These are phyloP conservation scores for Fringilla coelebs DNA, from an alignment of 2,797 vertebrate genomes.

Conservation along the genomic window DNA sequence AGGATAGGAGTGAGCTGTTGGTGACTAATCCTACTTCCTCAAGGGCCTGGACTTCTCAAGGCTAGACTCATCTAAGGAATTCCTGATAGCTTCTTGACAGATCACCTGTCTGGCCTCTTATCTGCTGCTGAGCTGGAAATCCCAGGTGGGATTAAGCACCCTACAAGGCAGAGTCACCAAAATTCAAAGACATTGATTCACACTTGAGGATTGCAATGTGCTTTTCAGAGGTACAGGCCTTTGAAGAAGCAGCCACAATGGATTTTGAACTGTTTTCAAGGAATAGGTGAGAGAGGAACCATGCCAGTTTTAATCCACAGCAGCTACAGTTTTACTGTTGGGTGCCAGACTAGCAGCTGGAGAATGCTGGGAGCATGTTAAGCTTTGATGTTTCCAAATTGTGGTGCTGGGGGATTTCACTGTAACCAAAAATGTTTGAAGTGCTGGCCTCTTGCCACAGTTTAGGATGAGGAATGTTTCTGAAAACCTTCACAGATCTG, in stretches of 20 bases:
- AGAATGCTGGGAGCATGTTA: neutral
- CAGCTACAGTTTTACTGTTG: neutral
- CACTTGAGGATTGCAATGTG: neutral
- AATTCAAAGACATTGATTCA: neutral
- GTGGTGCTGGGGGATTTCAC: neutral
- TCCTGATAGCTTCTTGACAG: neutral
- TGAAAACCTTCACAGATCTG: neutral
- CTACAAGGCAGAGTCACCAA: neutral
- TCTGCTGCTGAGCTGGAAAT: neutral
- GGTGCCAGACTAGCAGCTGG: slow-evolving; percentile 49
- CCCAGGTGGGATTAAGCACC: neutral
- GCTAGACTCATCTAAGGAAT: neutral
- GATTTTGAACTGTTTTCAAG: neutral
- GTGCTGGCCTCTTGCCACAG: slow-evolving; percentile 33
- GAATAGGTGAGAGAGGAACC: neutral
- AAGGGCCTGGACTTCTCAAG: neutral
- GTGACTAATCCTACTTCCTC: neutral
- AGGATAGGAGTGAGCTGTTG: neutral
- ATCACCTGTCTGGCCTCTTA: neutral
- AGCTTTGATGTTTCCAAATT: slow-evolving; percentile 52
- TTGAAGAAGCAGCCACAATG: neutral
- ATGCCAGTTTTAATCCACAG: neutral
- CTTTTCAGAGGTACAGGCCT: neutral
- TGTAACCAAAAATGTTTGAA: slow-evolving; percentile 54
- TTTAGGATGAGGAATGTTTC: neutral